A percentile compares a stretch with the other conserved stretches of the same genome.
Evolutionary conservation across 2,113 vertebrate genomes (phyloP).

Genomic region (Galeopterus variegatus): DNA sequence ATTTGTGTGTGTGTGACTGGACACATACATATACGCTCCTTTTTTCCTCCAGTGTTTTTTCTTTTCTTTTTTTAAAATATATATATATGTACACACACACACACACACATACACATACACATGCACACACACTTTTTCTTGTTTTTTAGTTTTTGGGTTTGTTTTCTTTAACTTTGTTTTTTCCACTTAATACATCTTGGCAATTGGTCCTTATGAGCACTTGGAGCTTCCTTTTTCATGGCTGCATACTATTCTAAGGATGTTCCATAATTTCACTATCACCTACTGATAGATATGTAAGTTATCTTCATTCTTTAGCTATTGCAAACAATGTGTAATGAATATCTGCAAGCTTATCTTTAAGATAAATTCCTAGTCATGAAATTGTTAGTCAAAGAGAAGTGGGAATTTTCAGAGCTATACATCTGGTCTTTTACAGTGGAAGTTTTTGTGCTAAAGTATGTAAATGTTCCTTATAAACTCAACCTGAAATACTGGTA

Average conservation of each 20-base stretch:
- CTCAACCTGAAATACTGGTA: neutral
- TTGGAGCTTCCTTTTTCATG: neutral
- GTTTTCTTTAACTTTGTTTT: neutral
- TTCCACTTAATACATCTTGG: neutral
- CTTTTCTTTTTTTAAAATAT: no score
- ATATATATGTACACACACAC: no score
- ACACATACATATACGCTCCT: neutral
- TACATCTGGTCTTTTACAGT: neutral
- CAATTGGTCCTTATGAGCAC: neutral
- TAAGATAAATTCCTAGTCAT: neutral
- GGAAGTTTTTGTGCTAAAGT: neutral
- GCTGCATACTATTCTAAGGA: neutral
- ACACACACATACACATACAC: no score
- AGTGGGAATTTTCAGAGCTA: constrained; percentile 7
- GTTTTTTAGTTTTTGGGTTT: neutral
- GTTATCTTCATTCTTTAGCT: constrained; percentile 1
- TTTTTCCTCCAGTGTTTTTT: neutral
- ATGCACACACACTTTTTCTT: no score
- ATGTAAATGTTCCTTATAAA: constrained; percentile 1
- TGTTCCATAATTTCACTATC: constrained; percentile 7
- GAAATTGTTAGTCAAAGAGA: constrained; percentile 8
- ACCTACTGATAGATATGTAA: neutral
- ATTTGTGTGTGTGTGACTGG: neutral
- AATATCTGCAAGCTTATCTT: neutral
- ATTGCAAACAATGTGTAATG: neutral